Conservation (phyloP, 2,797 vertebrate species). For the Esox masquinongy region DNA sequence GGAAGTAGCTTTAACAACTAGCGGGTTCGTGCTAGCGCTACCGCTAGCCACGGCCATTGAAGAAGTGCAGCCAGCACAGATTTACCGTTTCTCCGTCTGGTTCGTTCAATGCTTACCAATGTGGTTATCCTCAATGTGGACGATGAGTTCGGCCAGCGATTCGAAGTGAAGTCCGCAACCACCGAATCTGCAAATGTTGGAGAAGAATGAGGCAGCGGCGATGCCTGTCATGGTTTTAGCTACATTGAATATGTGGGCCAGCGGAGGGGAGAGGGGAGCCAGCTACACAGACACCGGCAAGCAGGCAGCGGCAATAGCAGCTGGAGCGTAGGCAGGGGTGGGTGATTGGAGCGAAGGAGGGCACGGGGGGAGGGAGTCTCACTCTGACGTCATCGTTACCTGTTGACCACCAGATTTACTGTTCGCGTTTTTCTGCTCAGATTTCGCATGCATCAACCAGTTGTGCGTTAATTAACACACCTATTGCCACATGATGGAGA, state of each 20-base stretch:
- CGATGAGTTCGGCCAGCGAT: constrained; percentile 92
- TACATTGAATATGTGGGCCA: constrained; percentile 75
- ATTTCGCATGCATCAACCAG: too few relatives aligned
- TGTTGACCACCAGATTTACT: constrained; percentile 6
- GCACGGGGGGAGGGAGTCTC: constrained; percentile 54
- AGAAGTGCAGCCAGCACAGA: constrained; percentile 49
- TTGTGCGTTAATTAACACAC: too few relatives aligned
- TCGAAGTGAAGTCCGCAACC: constrained; percentile 94
- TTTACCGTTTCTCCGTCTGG: constrained; percentile 34
- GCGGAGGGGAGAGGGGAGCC: constrained; percentile 49
- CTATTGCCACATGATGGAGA: too few relatives aligned
- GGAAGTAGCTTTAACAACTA: constrained; percentile 76
- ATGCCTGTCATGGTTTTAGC: constrained; percentile 92
- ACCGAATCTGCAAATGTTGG: constrained; percentile 93
- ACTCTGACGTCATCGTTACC: constrained; percentile 38
- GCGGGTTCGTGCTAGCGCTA: constrained; percentile 39
- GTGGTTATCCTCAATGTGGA: constrained; percentile 96
- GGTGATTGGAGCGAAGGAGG: constrained; percentile 66
- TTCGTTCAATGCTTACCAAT: constrained; percentile 82
- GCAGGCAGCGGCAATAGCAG: constrained; percentile 72
- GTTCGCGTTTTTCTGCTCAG: too few relatives aligned
- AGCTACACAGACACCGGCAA: constrained; percentile 41
- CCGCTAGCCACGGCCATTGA: constrained; percentile 65
- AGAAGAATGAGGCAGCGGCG: constrained; percentile 98
- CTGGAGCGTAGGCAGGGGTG: constrained; percentile 69